These are phyloP conservation scores for Chromobotia macracanthus DNA, from an alignment of 2,797 vertebrate species.

Conservation along the genomic window DNA sequence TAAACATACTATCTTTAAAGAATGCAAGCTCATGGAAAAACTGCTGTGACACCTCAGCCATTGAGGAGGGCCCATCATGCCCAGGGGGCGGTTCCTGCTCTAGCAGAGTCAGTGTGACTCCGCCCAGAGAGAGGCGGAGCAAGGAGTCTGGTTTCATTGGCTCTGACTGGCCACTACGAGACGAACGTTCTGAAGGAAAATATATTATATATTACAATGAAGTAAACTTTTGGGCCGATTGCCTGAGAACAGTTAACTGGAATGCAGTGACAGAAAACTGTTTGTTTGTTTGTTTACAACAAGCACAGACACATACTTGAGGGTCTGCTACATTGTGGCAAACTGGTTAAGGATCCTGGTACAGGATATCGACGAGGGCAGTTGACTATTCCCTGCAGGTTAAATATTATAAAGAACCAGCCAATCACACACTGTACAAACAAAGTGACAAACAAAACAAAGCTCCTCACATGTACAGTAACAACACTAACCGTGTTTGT, in stretches of 20 bases:
- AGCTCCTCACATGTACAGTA: constrained; percentile 1
- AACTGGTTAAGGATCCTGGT: constrained; percentile 76
- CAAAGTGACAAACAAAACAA: not conserved
- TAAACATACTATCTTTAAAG: constrained; percentile 86
- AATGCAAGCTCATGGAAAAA: constrained; percentile 84
- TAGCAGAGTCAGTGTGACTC: constrained; percentile 84
- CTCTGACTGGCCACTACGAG: constrained; percentile 72
- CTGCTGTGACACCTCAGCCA: constrained; percentile 74
- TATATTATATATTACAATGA: not conserved
- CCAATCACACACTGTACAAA: not conserved
- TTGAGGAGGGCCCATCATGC: constrained; percentile 57
- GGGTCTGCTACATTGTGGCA: constrained; percentile 69
- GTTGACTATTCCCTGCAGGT: constrained; percentile 68
- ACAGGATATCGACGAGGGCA: constrained; percentile 81
- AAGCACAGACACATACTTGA: constrained; percentile 48
- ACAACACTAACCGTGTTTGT: constrained; percentile 68
- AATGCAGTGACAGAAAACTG: not conserved
- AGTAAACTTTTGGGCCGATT: not conserved
- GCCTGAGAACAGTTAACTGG: not conserved
- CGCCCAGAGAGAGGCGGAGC: constrained; percentile 84
- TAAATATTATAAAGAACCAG: not conserved
- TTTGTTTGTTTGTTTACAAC: constrained; percentile 48
- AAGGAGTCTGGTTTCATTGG: constrained; percentile 83
- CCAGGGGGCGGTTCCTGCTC: constrained; percentile 73
- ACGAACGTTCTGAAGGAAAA: constrained; percentile 73